These are phyloP conservation scores for Nasonia giraulti DNA, from an alignment of 1,140 invertebrate genomes.

Conservation along the genomic window DNA sequence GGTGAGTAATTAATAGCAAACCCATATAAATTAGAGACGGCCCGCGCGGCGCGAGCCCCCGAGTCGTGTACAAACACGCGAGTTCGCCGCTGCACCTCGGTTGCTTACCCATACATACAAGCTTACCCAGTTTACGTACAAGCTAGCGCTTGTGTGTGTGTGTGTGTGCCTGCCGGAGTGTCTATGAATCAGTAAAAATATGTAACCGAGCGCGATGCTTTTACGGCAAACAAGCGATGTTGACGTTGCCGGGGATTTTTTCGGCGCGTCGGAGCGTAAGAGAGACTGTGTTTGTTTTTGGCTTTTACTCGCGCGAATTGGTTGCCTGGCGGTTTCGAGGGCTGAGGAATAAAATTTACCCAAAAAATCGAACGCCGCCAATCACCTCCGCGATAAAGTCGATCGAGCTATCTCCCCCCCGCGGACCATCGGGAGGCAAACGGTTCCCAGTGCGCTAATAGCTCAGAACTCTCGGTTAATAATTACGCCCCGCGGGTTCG, in stretches of 20 bases:
- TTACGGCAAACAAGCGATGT: no score
- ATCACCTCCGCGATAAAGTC: no score
- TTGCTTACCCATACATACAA: background rate
- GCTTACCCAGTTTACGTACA: background rate
- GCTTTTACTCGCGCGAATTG: no score
- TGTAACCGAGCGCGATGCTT: background rate
- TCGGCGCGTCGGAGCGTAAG: no score
- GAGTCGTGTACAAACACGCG: slow-evolving; percentile 38
- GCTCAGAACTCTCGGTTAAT: slow-evolving; percentile 43
- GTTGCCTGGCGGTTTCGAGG: no score
- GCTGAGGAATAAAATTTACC: no score
- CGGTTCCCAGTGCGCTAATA: background rate
- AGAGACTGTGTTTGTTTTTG: no score
- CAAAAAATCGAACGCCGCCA: no score
- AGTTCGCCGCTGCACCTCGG: slow-evolving; percentile 33
- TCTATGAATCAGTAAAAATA: slow-evolving; percentile 43
- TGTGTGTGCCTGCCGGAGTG: no score
- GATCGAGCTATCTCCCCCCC: no score
- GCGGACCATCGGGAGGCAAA: background rate
- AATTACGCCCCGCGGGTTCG: slow-evolving; percentile 46
- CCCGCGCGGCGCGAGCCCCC: slow-evolving; percentile 26
- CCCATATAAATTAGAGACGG: slow-evolving; percentile 73
- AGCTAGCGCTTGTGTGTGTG: no score
- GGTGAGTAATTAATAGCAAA: slow-evolving; percentile 73
- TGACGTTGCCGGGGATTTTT: no score